Evolutionary conservation across 2,797 vertebrate genomes (phyloP).

Genomic region (Rhinoraja longicauda): DNA sequence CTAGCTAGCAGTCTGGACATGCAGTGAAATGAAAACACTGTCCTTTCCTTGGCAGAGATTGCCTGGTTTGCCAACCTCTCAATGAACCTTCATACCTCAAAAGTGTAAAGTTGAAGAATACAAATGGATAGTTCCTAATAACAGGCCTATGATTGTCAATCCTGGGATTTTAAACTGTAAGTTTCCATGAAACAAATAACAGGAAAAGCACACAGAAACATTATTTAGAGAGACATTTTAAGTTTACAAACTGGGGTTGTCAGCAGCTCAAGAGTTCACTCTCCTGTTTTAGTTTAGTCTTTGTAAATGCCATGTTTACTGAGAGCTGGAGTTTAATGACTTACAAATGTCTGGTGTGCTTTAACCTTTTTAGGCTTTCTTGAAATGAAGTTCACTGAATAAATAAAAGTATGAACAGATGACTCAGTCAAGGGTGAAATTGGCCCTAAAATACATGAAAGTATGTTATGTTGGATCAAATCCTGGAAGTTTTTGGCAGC

Average conservation of each 20-base stretch:
- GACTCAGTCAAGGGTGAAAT: neutral
- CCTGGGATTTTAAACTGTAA: neutral
- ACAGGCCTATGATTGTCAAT: neutral
- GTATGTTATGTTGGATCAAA: no score
- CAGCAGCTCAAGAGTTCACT: neutral
- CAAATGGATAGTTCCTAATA: neutral
- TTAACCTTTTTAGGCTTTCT: neutral
- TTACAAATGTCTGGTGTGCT: neutral
- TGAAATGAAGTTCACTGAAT: constrained; percentile 21
- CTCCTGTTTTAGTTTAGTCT: neutral
- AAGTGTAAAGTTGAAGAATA: neutral
- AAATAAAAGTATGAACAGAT: constrained; percentile 12
- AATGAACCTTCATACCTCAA: neutral
- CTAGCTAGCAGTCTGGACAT: neutral
- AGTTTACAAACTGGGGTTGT: neutral
- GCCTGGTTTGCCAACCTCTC: neutral
- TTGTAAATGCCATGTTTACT: neutral
- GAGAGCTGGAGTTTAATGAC: neutral
- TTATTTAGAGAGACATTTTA: neutral
- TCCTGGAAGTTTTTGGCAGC: no score
- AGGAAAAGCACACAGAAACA: neutral
- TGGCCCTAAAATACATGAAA: no score
- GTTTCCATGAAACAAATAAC: neutral
- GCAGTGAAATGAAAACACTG: neutral
- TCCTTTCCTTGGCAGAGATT: neutral